phyloP scores from a whole-genome alignment of 92 coral and sea anemone species.

The Chrysogorgia sp. region DNA sequence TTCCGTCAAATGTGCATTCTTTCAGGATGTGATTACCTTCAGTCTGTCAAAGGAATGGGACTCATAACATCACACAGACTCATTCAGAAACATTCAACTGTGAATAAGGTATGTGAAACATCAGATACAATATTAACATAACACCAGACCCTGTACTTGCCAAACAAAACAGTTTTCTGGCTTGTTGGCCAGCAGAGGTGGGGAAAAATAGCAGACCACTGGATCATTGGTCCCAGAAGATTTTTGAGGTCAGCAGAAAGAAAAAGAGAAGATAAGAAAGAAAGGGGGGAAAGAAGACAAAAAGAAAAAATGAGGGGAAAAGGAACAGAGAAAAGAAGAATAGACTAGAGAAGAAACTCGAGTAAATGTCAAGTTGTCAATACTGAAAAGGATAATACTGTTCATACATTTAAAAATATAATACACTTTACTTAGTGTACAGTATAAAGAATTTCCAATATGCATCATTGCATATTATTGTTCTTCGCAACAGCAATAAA shows the following conservation, averaged over 20 bases:
- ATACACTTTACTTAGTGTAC: too few relatives aligned
- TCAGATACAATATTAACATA: background rate
- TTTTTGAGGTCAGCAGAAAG: background rate
- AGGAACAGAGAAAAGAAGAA: background rate
- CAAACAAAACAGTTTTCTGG: background rate
- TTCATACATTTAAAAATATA: too few relatives aligned
- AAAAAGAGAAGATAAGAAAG: background rate
- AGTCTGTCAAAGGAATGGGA: conserved; percentile 91
- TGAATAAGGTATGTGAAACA: conserved; percentile 69
- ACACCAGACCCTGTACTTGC: too few relatives aligned
- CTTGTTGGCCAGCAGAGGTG: too few relatives aligned
- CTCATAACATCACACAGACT: conserved; percentile 88
- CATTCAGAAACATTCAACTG: conserved; percentile 71
- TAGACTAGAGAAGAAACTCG: too few relatives aligned
- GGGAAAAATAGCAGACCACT: too few relatives aligned
- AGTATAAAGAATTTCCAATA: too few relatives aligned
- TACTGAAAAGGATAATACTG: too few relatives aligned
- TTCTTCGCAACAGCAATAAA: too few relatives aligned
- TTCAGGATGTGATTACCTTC: conserved; percentile 97
- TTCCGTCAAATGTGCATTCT: conserved; percentile 96
- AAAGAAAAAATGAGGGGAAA: background rate
- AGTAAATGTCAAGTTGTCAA: too few relatives aligned
- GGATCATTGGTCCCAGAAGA: too few relatives aligned
- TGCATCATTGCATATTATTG: too few relatives aligned
- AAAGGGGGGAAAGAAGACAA: background rate